phyloP scores from a whole-genome alignment of 2,888 invertebrate genomes.

The Iselma pallidipennis region DNA sequence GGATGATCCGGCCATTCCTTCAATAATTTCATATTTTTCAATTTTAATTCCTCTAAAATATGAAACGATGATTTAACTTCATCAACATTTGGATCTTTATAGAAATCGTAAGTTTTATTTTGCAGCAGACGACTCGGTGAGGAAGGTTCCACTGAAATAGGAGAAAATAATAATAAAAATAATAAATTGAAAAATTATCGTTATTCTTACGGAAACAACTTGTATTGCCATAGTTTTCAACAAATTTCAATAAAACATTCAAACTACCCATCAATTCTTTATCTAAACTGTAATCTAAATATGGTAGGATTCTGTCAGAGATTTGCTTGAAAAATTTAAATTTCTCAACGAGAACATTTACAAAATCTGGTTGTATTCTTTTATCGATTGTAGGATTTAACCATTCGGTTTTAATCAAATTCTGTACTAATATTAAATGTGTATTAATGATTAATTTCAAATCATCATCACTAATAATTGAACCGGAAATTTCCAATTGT shows the following conservation, averaged over 20 bases:
- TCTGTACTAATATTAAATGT: constrained; percentile 64
- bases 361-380: constrained; percentile 48
- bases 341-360: constrained; percentile 63
- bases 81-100: constrained; percentile 78
- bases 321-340: constrained; percentile 64
- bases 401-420: constrained; percentile 67
- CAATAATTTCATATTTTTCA: constrained; percentile 66
- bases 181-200: not conserved
- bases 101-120: constrained; percentile 68
- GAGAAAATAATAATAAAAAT: constrained; percentile 19
- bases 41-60: constrained; percentile 68
- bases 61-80: constrained; percentile 76
- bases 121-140: constrained; percentile 33
- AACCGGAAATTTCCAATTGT: constrained; percentile 24
- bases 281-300: constrained; percentile 62
- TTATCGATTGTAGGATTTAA: constrained; percentile 55
- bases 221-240: constrained; percentile 57
- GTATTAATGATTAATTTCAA: constrained; percentile 63
- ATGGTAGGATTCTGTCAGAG: constrained; percentile 59
- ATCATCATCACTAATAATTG: constrained; percentile 61
- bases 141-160: constrained; percentile 38
- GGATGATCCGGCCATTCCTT: constrained; percentile 91
- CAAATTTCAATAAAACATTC: constrained; percentile 61
- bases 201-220: constrained; percentile 34
- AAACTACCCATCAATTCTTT: constrained; percentile 61